Conservation (phyloP, 1,140 invertebrate genomes). For the Heliconius congener region DNA sequence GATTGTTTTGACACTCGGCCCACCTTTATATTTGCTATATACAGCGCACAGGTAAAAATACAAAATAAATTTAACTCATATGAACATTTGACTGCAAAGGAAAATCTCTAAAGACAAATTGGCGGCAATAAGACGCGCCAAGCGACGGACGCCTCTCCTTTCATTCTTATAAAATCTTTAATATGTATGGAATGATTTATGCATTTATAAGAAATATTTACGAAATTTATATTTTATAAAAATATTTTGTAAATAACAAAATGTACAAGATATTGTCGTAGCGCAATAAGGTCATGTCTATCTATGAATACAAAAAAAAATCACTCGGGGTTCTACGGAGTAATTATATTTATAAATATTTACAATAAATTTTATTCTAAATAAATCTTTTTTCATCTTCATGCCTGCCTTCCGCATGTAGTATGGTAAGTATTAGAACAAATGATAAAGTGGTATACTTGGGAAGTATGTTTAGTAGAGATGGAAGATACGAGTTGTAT, state of each 20-base stretch:
- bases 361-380: too few species aligned
- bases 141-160: background rate
- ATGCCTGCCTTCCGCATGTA: too few species aligned
- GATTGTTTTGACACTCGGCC: too few species aligned
- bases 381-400: too few species aligned
- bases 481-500: too few species aligned
- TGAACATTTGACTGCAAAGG: background rate
- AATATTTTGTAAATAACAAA: background rate
- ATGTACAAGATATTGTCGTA: background rate
- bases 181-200: background rate
- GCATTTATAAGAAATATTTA: background rate
- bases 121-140: conserved; percentile 11
- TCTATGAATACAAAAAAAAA: background rate
- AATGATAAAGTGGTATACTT: too few species aligned
- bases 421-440: too few species aligned
- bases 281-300: background rate
- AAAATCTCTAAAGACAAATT: background rate
- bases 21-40: background rate
- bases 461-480: too few species aligned
- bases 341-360: background rate
- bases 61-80: background rate
- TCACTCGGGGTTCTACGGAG: background rate
- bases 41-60: background rate
- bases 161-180: background rate
- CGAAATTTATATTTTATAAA: background rate